phyloP scores from a whole-genome alignment of 53 echinoderm and acorn worm species.

The Temnopleurus reevesii region DNA sequence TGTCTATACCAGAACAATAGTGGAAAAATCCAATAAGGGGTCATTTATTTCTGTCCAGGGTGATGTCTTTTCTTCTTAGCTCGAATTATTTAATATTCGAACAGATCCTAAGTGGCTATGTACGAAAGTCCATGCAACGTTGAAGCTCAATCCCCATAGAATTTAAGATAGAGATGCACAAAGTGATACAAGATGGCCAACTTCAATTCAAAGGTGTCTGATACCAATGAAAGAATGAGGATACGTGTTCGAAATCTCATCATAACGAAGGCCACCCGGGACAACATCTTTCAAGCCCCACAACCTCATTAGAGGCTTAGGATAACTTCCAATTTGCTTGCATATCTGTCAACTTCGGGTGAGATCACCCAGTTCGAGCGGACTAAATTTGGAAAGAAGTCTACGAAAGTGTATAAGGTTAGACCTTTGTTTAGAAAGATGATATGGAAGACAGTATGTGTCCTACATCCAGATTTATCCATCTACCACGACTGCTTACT shows the following conservation, averaged over 20 bases:
- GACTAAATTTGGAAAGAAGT: not conserved
- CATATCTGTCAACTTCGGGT: not conserved
- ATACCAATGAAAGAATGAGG: too few species aligned
- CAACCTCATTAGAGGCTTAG: not conserved
- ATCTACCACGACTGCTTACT: too few species aligned
- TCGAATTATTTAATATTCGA: too few species aligned
- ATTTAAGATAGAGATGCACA: not conserved
- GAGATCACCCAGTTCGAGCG: not conserved
- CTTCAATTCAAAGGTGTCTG: too few species aligned
- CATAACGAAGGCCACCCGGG: not conserved
- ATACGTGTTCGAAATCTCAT: not conserved
- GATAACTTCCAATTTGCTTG: not conserved
- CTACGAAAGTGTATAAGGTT: not conserved
- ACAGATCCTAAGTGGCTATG: too few species aligned
- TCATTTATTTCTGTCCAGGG: too few species aligned
- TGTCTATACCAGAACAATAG: too few species aligned
- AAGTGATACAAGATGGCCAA: not conserved
- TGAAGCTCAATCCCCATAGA: too few species aligned
- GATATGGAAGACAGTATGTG: not conserved
- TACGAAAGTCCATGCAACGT: too few species aligned
- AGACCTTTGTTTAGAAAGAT: slow-evolving; percentile 10
- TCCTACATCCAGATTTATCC: not conserved
- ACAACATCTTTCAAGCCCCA: not conserved
- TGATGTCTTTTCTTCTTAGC: too few species aligned
- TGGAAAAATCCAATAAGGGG: too few species aligned